A percentile compares a stretch with the other conserved stretches of the same genome.
Evolutionary conservation across 2,113 vertebrate species (phyloP).

Genomic region (rabbit (Oryctolagus cuniculus)): mOryCun1.1 NC_091432.1:63085001-63085500

Average conservation of each 20-base stretch:
- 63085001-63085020: background rate
- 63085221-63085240: conserved; percentile 56
- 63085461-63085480: background rate
- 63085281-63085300: background rate
- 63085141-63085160: conserved; percentile 91
- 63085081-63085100: conserved; percentile 92
- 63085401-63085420: background rate
- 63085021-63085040: conserved; percentile 80
- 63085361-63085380: conserved; percentile 50
- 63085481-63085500: background rate
- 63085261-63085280: background rate
- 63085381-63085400: conserved; percentile 52
- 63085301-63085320: background rate
- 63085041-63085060: conserved; percentile 94
- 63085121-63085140: conserved; percentile 91
- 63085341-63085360: conserved; percentile 44
- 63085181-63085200: conserved; percentile 91
- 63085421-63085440: background rate
- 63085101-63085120: conserved; percentile 92
- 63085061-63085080: conserved; percentile 93
- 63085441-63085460: background rate
- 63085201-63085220: conserved; percentile 90
- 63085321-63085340: background rate
- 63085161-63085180: conserved; percentile 92
- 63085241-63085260: conserved; percentile 44